Percentiles rank a stretch among this genome's conserved stretches.
Conservation (phyloP, 2,888 invertebrate genomes). For the Heliconius hortense region DNA sequence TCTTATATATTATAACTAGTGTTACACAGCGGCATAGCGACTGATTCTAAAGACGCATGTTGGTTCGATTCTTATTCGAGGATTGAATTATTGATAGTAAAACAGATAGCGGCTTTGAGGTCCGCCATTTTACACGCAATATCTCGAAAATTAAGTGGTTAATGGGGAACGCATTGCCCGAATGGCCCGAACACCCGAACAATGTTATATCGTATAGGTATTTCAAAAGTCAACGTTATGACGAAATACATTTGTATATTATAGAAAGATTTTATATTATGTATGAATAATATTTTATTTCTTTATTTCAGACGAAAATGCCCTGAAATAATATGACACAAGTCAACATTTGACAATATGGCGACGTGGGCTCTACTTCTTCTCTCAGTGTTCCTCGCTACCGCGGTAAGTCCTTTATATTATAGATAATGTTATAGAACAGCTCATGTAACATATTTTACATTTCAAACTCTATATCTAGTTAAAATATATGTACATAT, state of each 20-base stretch:
- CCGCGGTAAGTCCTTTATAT: slow-evolving; percentile 56
- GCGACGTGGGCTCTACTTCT: slow-evolving; percentile 53
- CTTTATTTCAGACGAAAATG: slow-evolving; percentile 63
- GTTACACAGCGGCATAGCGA: background rate
- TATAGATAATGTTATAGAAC: background rate
- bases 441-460: too few species aligned
- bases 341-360: slow-evolving; percentile 58
- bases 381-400: slow-evolving; percentile 53
- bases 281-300: slow-evolving; percentile 11
- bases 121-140: too few species aligned
- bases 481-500: too few species aligned
- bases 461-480: too few species aligned
- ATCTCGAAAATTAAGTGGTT: too few species aligned
- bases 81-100: too few species aligned
- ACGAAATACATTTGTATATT: too few species aligned
- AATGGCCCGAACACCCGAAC: too few species aligned
- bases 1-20: background rate
- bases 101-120: too few species aligned
- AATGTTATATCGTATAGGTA: too few species aligned
- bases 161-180: too few species aligned
- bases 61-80: background rate
- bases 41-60: background rate
- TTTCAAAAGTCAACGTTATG: too few species aligned
- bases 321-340: slow-evolving; percentile 59
- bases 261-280: background rate